phyloP scores from a whole-genome alignment of 37 sponge, comb jelly and placozoan genomes.

The Axinella damicornis region DNA sequence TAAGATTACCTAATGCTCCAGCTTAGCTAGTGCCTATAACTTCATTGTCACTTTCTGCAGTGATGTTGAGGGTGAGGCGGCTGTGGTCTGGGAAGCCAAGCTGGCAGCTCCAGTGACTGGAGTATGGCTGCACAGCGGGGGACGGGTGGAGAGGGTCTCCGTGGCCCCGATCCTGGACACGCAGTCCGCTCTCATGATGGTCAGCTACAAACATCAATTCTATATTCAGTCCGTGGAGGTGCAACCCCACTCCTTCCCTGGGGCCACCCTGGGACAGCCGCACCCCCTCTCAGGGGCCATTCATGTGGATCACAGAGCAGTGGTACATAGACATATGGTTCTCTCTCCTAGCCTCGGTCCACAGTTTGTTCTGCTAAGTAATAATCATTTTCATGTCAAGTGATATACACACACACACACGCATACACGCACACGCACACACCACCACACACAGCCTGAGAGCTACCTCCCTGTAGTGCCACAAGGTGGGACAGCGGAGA shows the following conservation, averaged over 20 bases:
- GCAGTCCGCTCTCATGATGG: background rate
- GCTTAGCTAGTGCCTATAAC: background rate
- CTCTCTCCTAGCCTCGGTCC: too few relatives aligned
- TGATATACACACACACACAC: too few relatives aligned
- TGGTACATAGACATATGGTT: too few relatives aligned
- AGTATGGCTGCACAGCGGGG: conserved; percentile 61
- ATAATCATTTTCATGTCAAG: too few relatives aligned
- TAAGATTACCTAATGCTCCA: background rate
- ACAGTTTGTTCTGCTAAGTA: too few relatives aligned
- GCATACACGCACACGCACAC: too few relatives aligned
- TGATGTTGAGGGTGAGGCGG: too few relatives aligned
- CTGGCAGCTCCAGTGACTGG: conserved; percentile 61
- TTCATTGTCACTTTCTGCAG: background rate
- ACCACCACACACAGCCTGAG: background rate
- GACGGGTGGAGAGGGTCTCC: conserved; percentile 22
- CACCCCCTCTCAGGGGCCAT: too few relatives aligned
- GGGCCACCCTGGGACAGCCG: too few relatives aligned
- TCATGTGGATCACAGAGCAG: too few relatives aligned
- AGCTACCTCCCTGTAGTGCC: background rate
- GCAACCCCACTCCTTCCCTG: background rate
- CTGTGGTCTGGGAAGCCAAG: conserved; percentile 6
- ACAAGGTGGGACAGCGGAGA: too few relatives aligned
- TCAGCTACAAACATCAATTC: conserved; percentile 39
- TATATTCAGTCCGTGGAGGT: conserved; percentile 30
- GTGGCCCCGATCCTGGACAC: background rate